Conservation (phyloP, 1,140 invertebrate genomes). For the Pentalonia nigronervosa region DNA sequence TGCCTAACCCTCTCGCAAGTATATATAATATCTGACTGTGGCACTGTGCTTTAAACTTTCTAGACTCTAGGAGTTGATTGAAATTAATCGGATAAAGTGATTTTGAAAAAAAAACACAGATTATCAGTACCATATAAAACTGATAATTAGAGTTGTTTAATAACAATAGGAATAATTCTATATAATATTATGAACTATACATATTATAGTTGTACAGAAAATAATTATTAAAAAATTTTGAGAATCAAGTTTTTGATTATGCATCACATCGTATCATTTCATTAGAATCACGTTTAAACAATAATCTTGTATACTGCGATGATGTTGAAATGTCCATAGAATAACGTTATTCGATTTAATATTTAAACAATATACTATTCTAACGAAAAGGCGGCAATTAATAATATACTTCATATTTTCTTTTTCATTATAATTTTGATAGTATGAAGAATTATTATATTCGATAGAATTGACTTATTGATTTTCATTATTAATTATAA, state of each 20-base stretch:
- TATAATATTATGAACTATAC: background rate
- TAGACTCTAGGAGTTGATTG: background rate
- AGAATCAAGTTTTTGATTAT: conserved; percentile 18
- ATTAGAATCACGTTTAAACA: conserved; percentile 38
- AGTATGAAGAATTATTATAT: background rate
- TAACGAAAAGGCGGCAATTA: conserved; percentile 25
- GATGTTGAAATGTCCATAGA: background rate
- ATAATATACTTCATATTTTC: background rate
- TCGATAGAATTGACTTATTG: conserved; percentile 10
- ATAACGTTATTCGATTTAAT: background rate
- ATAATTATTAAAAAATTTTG: conserved; percentile 12
- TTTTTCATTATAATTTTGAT: conserved; percentile 46
- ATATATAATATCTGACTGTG: background rate
- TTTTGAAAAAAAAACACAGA: background rate
- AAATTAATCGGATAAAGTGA: background rate
- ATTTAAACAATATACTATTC: background rate
- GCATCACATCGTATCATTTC: background rate
- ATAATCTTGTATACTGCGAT: conserved; percentile 15
- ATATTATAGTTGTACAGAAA: background rate
- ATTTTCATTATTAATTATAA: background rate
- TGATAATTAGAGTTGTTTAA: background rate
- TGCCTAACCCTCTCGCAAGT: background rate
- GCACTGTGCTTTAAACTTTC: background rate
- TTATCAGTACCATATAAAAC: background rate
- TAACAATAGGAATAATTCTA: background rate